phyloP scores from a whole-genome alignment of 1,140 invertebrate species.

The Trachymyrmex cornetzi region DNA sequence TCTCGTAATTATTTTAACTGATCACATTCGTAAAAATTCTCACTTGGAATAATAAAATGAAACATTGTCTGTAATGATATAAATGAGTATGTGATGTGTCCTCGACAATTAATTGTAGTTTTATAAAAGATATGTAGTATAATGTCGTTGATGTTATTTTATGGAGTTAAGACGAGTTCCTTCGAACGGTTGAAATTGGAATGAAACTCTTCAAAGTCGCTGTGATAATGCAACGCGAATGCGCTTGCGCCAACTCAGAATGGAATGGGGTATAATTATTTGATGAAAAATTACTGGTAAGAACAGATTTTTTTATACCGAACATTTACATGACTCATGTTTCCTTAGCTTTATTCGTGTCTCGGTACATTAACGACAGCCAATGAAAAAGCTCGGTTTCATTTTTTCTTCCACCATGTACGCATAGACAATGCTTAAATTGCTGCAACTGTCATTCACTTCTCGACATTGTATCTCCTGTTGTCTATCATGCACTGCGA shows the following conservation, averaged over 20 bases:
- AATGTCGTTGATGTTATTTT: background rate
- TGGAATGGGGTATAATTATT: background rate
- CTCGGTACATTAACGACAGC: background rate
- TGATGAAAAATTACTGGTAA: slow-evolving; percentile 33
- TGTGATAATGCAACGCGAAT: background rate
- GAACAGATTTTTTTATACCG: background rate
- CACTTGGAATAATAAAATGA: background rate
- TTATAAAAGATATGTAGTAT: background rate
- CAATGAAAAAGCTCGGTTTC: background rate
- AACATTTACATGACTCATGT: background rate
- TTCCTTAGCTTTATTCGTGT: background rate
- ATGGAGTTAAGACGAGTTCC: background rate
- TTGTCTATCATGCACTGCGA: background rate
- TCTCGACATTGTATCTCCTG: background rate
- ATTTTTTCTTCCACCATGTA: background rate
- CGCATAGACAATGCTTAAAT: slow-evolving; percentile 20
- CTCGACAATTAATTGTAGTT: background rate
- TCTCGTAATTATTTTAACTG: slow-evolving; percentile 2
- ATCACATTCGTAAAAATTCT: background rate
- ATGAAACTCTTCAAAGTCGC: background rate
- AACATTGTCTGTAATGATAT: background rate
- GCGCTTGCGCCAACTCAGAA: background rate
- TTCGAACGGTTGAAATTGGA: background rate
- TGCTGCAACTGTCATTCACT: slow-evolving; percentile 41
- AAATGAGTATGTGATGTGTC: background rate